Percentiles rank a stretch among this genome's conserved stretches.
These are phyloP conservation scores for Listronotus oregonensis DNA, from an alignment of 1,140 invertebrate species.

Conservation along the genomic window DNA sequence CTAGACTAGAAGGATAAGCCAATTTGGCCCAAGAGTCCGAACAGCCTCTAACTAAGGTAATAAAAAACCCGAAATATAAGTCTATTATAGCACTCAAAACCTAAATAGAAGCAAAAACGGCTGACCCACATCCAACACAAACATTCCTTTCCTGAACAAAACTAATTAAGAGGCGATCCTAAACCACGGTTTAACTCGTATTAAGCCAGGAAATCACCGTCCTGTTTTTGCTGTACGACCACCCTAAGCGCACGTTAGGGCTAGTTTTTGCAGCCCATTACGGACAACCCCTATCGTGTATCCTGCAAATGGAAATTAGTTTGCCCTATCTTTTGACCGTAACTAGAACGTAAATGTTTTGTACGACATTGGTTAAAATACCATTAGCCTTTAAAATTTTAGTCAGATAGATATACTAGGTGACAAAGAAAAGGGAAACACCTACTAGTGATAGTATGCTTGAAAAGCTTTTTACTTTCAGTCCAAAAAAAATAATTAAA, in stretches of 20 bases:
- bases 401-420: too few species aligned
- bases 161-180: slow-evolving; percentile 27
- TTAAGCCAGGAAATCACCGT: slow-evolving; percentile 20
- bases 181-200: slow-evolving; percentile 26
- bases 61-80: too few species aligned
- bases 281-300: not conserved
- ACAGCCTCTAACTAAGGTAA: too few species aligned
- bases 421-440: too few species aligned
- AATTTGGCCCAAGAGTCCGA: too few species aligned
- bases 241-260: slow-evolving; percentile 11
- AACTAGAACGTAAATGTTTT: not conserved
- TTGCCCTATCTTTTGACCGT: slow-evolving; percentile 6
- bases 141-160: slow-evolving; percentile 13
- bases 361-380: too few species aligned
- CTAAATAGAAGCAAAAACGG: not conserved
- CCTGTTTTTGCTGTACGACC: slow-evolving; percentile 3
- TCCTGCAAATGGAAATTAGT: slow-evolving; percentile 13
- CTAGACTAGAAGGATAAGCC: too few species aligned
- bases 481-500: too few species aligned
- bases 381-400: too few species aligned
- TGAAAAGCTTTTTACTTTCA: too few species aligned
- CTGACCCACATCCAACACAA: slow-evolving; percentile 11
- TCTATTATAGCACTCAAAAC: too few species aligned
- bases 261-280: slow-evolving; percentile 16
- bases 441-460: too few species aligned